Conservation (phyloP, 2,888 invertebrate species). For the Hypsopygia costalis region DNA sequence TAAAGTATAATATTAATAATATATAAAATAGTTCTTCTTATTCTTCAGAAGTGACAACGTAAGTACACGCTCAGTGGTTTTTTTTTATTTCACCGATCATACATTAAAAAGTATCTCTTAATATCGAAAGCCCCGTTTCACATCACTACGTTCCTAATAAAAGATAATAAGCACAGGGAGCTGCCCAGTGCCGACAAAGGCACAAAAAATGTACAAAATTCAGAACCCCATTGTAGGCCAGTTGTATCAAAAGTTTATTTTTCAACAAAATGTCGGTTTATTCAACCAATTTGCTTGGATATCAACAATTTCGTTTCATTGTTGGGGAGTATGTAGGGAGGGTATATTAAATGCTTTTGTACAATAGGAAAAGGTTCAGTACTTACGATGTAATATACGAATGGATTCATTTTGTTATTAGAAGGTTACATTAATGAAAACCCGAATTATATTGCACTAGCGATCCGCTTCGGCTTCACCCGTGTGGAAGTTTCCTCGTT, state of each 20-base stretch:
- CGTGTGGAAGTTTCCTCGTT: too few relatives aligned
- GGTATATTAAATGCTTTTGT: background rate
- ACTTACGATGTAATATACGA: too few relatives aligned
- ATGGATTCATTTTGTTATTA: too few relatives aligned
- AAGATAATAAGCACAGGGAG: conserved; percentile 22
- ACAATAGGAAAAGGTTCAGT: conserved; percentile 4
- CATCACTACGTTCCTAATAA: conserved; percentile 22
- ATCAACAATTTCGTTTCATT: conserved; percentile 10
- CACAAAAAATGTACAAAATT: conserved; percentile 17
- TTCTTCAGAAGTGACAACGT: too few relatives aligned
- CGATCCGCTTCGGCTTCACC: too few relatives aligned
- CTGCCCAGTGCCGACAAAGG: conserved; percentile 16
- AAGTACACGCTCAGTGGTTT: too few relatives aligned
- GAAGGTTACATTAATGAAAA: too few relatives aligned
- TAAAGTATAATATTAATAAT: too few relatives aligned
- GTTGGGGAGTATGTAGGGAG: conserved; percentile 2
- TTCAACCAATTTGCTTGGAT: conserved; percentile 11
- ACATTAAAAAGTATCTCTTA: too few relatives aligned
- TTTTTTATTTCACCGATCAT: too few relatives aligned
- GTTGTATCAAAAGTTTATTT: conserved; percentile 10
- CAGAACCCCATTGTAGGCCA: conserved; percentile 1
- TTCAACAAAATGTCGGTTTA: conserved; percentile 8
- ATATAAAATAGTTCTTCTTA: too few relatives aligned
- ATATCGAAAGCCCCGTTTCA: background rate
- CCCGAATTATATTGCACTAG: too few relatives aligned